Evolutionary conservation across 2,797 vertebrate species (phyloP), one percentile per base, ranked within the genome.

Genomic region (Thripadectes ignobilis): DNA sequence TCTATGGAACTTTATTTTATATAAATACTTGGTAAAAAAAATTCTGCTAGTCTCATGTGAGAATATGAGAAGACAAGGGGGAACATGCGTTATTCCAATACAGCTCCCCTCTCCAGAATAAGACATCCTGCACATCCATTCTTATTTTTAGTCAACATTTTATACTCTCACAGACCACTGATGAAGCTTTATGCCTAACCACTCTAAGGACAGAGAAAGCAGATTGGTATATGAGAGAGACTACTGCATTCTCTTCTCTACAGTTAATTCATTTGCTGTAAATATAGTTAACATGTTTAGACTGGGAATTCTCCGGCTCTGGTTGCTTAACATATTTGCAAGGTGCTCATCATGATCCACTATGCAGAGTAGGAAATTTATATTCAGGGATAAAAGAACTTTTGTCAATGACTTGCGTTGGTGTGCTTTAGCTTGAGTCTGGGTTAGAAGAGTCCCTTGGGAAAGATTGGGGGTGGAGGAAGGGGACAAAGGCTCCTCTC

Each of bases 21-120:
- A 18, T 7, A 43, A 68, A 52, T 26, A 55, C 20, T 85, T 67
- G 8, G 23, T 20, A 52, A 55, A 76, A 76, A 55, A 58, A 30
- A 2, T 11, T 68, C 43, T 55, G 4, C 12, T 51, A 5, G 2
- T 59, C 32, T 46, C 27, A 1, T 46, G 7, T 1, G 7, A 69
- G 34, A 34, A 73, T 24, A 22, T 69, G 39, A 81, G 73, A 87
- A 20, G 38, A 52, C 7, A 21, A 55, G 20, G 10, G 17, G 3
- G 2, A 51, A 48, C 5, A 13, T 3, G 5, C 23, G 18, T 8
- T 27, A 22, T 62, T 20, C 2, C 83, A 36, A 29, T 41, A 49
- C 2, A 71, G 7, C 3, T 21, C 39, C 43, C 26, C 8, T 9
- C 67, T 19, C 30, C 32, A 85, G 11, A 36, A 63, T 36, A 22